Conservation (phyloP, 2,113 vertebrate species). For the Mormyrus iriodes region DNA sequence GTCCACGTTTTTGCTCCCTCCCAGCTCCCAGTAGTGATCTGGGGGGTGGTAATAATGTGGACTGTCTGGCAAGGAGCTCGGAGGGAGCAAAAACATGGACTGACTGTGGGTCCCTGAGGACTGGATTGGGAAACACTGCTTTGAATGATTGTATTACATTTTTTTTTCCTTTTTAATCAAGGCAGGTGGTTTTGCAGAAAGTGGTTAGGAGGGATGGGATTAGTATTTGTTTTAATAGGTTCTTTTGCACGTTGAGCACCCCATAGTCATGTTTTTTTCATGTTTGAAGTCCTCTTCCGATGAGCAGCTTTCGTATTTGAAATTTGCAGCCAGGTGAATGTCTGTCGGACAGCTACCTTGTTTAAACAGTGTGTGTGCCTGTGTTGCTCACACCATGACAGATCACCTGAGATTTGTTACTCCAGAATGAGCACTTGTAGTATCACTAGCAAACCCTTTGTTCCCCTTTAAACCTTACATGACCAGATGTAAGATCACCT, state of each 20-base stretch:
- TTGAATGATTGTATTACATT: neutral
- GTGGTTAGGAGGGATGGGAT: neutral
- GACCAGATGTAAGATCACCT: conserved; percentile 31
- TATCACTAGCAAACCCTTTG: conserved; percentile 34
- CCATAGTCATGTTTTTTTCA: neutral
- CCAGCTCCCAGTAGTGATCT: too few relatives aligned
- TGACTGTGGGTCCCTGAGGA: neutral
- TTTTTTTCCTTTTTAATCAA: neutral
- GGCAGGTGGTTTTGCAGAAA: neutral
- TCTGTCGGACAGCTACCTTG: conserved; percentile 21
- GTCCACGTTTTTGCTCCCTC: neutral
- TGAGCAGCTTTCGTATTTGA: conserved; percentile 52
- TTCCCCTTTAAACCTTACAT: conserved; percentile 26
- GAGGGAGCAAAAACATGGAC: neutral
- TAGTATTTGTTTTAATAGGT: neutral
- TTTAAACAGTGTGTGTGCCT: conserved; percentile 15
- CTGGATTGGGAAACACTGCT: neutral
- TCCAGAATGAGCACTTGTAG: conserved; percentile 52
- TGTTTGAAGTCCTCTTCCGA: neutral
- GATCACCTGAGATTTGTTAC: conserved; percentile 44
- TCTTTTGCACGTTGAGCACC: neutral
- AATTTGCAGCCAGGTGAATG: conserved; percentile 15
- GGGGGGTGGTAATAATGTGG: too few relatives aligned
- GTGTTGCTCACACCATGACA: conserved; percentile 36
- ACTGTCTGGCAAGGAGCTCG: too few relatives aligned